Percentiles rank a stretch among this genome's conserved stretches.
phyloP scores from a whole-genome alignment of 2,888 invertebrate species.

The Pseudolycoriella hygida region DNA sequence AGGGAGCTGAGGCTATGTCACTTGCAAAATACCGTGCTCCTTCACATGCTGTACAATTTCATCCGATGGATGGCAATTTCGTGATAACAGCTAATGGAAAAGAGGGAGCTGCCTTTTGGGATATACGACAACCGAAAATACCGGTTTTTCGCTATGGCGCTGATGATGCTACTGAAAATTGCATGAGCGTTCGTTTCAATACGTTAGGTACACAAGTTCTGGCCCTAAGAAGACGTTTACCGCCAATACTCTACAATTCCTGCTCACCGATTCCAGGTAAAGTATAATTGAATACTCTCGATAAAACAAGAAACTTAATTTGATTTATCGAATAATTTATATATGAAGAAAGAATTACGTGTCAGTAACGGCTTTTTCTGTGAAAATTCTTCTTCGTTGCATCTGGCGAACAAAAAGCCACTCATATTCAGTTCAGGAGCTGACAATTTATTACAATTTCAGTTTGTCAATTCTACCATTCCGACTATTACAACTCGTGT shows the following conservation, averaged over 20 bases:
- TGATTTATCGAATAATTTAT: too few relatives aligned
- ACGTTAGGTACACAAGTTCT: conserved; percentile 56
- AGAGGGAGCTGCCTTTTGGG: conserved; percentile 81
- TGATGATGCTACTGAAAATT: conserved; percentile 47
- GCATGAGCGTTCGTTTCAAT: conserved; percentile 89
- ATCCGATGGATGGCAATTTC: conserved; percentile 64
- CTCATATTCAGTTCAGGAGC: too few relatives aligned
- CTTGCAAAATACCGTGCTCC: conserved; percentile 52
- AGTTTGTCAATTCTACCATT: conserved; percentile 74
- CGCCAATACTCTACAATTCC: conserved; percentile 65
- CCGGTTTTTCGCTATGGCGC: conserved; percentile 49
- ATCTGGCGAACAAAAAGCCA: too few relatives aligned
- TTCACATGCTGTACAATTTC: conserved; percentile 93
- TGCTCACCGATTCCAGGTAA: conserved; percentile 50
- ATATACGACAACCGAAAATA: conserved; percentile 61
- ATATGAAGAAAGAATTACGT: too few relatives aligned
- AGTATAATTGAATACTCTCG: too few relatives aligned
- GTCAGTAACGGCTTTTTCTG: too few relatives aligned
- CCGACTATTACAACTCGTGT: conserved; percentile 86
- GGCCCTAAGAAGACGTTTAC: conserved; percentile 66
- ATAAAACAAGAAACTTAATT: too few relatives aligned
- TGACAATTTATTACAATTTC: too few relatives aligned
- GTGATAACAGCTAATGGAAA: conserved; percentile 80
- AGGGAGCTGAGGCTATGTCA: conserved; percentile 36
- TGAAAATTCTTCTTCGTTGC: too few relatives aligned